Evolutionary conservation across 2,797 vertebrate species (phyloP), one percentile per base, ranked within the genome.

Genomic region (Chaetophractus vellerosus): DNA sequence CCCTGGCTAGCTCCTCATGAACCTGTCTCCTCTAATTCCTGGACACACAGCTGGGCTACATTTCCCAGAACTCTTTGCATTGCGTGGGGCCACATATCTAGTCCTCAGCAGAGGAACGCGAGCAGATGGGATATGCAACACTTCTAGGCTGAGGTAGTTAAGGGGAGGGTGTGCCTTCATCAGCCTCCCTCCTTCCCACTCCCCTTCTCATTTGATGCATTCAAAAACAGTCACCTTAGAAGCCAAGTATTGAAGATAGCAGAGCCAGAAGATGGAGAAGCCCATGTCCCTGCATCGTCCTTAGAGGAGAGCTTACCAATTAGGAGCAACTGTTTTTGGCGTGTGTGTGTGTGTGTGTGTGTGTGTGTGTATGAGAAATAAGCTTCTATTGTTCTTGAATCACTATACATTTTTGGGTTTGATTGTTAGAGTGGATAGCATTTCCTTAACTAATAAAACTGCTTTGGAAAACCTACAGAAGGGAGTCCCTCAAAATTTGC

Each of bases 371-470:
- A 28, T 36, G 75, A 90, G 63, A 88, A 79, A 52, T 33, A 36
- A 66, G 61, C 41, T 55, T 38, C n/a, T 16, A 57, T 50, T 85
- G 21, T 86, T 86, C 50, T 88, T 50, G 64, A 93, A 61, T 38
- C 45, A 28, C 59, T 81, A 45, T n/a, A 66, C 9, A 6, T 61
- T 59, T 82, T n/a, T 48, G 48, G 36, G 24, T 75, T 95, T 78
- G 12, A 75, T 33, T 91, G 61, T 74, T 83, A 69, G 28, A 50
- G 38, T 7, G 41, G 26, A 55, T 15, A 84, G 5, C 31, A 4
- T 69, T 90, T 96, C 33, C 24, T 74, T 78, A 88, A 84, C 10
- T 38, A 74, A 69, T 38, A 59, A 50, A 84, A 88, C 21, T 24
- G 28, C 31, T 68, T 90, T 75, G 68, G 26, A 86, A 68, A 36